phyloP scores from a whole-genome alignment of 2,888 invertebrate genomes.

The Amitus sp. region DNA sequence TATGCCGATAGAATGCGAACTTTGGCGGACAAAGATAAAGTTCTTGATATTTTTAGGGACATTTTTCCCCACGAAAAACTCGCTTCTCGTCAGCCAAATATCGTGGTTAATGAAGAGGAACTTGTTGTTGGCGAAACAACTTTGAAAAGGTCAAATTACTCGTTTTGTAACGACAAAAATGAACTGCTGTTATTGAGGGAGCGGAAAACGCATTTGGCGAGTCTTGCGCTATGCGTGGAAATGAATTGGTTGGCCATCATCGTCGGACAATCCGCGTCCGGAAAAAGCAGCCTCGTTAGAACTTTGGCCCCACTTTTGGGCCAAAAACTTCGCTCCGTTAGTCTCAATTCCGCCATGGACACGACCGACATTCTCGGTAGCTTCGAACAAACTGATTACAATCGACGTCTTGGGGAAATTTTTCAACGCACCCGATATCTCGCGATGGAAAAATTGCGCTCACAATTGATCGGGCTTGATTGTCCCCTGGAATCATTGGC shows the following conservation, averaged over 20 bases:
- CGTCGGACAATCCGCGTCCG: slow-evolving; percentile 80
- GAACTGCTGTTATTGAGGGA: slow-evolving; percentile 67
- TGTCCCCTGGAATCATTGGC: slow-evolving; percentile 43
- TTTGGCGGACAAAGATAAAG: slow-evolving; percentile 77
- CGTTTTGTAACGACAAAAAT: slow-evolving; percentile 59
- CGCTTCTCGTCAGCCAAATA: slow-evolving; percentile 66
- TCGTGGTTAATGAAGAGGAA: slow-evolving; percentile 70
- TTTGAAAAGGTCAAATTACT: slow-evolving; percentile 63
- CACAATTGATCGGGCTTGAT: slow-evolving; percentile 46
- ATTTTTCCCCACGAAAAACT: slow-evolving; percentile 66
- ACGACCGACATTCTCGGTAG: slow-evolving; percentile 95
- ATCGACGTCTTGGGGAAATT: slow-evolving; percentile 78
- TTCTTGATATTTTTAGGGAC: slow-evolving; percentile 67
- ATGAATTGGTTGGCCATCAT: slow-evolving; percentile 94
- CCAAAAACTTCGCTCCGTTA: slow-evolving; percentile 77
- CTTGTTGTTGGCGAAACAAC: slow-evolving; percentile 76
- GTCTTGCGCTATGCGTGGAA: slow-evolving; percentile 85
- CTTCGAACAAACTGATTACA: slow-evolving; percentile 91
- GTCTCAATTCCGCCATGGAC: slow-evolving; percentile 93
- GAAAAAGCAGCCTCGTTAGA: slow-evolving; percentile 83
- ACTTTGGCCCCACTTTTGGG: slow-evolving; percentile 81
- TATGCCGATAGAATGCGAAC: slow-evolving; percentile 91
- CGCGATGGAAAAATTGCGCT: slow-evolving; percentile 68
- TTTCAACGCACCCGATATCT: slow-evolving; percentile 70
- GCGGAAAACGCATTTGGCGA: slow-evolving; percentile 78